Evolutionary conservation across 1,140 invertebrate genomes (phyloP).

Genomic region (Contarinia nasturtii): DNA sequence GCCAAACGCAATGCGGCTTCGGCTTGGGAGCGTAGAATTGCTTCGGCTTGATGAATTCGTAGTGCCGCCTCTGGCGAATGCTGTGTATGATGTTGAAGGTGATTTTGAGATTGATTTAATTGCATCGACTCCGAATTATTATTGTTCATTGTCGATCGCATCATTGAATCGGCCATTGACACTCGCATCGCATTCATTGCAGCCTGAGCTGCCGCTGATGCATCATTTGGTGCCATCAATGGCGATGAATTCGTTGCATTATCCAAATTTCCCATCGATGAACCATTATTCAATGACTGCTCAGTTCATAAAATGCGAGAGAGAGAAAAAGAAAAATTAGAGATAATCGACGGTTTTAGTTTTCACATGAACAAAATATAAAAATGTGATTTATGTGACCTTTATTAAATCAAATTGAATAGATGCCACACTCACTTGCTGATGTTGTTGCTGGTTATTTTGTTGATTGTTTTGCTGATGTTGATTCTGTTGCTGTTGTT

Average conservation of each 20-base stretch:
- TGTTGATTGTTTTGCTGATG: not conserved
- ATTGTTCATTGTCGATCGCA: conserved; percentile 4
- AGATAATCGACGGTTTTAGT: too few relatives aligned
- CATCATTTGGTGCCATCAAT: conserved; percentile 16
- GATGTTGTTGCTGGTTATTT: too few relatives aligned
- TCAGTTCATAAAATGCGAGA: too few relatives aligned
- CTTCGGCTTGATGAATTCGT: conserved; percentile 59
- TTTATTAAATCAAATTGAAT: not conserved
- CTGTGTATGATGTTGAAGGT: conserved; percentile 34
- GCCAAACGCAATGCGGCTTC: conserved; percentile 62
- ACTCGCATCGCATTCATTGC: conserved; percentile 21
- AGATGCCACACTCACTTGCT: too few relatives aligned
- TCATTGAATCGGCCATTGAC: conserved; percentile 18
- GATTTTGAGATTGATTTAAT: conserved; percentile 15
- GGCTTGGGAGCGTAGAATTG: conserved; percentile 59
- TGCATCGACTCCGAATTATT: conserved; percentile 2
- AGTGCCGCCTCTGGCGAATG: conserved; percentile 43
- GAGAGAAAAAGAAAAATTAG: too few relatives aligned
- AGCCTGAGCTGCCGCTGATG: conserved; percentile 18
- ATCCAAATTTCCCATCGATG: conserved; percentile 2
- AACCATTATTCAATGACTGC: conserved; percentile 15
- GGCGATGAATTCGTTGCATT: conserved; percentile 7
- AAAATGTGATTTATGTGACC: too few relatives aligned
- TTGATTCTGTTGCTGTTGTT: not conserved
- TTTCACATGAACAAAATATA: too few relatives aligned